Evolutionary conservation across 2,797 vertebrate genomes (phyloP).

Genomic region (Bradypodion ventrale): DNA sequence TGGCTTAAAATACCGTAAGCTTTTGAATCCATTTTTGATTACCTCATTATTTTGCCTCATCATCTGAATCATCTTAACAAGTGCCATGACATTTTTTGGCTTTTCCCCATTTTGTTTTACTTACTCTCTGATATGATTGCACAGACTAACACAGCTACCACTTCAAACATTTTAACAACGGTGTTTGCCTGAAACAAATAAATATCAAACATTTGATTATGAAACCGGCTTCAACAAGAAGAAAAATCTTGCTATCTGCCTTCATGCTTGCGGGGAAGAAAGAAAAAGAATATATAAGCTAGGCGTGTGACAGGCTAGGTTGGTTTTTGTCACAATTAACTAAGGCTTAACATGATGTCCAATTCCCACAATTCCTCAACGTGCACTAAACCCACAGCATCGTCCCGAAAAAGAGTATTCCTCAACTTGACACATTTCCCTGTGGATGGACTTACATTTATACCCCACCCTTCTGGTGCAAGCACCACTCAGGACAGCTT

Average conservation of each 20-base stretch:
- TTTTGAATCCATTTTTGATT: too few relatives aligned
- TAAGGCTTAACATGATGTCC: neutral
- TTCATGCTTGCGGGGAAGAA: neutral
- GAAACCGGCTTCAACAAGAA: neutral
- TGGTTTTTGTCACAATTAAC: neutral
- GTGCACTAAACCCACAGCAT: neutral
- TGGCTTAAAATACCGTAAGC: neutral
- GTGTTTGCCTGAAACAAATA: neutral
- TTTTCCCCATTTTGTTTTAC: too few relatives aligned
- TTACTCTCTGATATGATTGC: too few relatives aligned
- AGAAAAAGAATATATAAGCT: neutral
- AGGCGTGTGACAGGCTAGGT: neutral
- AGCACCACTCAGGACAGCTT: too few relatives aligned
- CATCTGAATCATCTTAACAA: too few relatives aligned
- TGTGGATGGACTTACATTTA: too few relatives aligned
- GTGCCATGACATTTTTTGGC: too few relatives aligned
- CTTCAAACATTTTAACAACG: neutral
- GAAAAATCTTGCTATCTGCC: neutral
- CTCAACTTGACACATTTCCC: neutral
- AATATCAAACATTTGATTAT: neutral
- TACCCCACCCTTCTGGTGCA: too few relatives aligned
- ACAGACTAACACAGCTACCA: too few relatives aligned
- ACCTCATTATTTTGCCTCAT: neutral
- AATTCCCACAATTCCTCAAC: neutral
- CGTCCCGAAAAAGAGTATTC: neutral